Base-by-base conservation (phyloP, 2,113 vertebrate species). In the Platysteira castanea region DNA sequence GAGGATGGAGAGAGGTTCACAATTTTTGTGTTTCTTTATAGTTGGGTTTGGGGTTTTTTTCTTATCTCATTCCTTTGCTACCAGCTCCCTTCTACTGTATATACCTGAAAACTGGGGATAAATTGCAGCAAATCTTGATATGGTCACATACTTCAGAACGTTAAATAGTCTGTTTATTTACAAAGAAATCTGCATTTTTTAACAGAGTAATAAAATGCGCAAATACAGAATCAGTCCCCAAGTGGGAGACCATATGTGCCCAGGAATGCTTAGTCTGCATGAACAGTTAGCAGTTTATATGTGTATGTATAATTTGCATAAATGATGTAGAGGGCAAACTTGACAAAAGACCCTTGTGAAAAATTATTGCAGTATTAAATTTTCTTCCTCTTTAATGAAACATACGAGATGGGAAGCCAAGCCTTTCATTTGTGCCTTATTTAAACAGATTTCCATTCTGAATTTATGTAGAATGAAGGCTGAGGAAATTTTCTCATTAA, bases 41-140 rank as follows among this genome's bases (percentile, higher is more conserved):
- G 10, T 11, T 76, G 37, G 11, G 5, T 54, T 20, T 21, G n/a
- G 19, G 0, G 0, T 1, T 30, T 63, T 63, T 42, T 81, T 59
- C 19, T 87, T 47, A 33, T 23, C 44, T 30, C 7, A 9, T 83
- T 82, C 35, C 12, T 76, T 64, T 76, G n/a, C 24, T 90, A n/a
- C 42, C 21, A 39, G 17, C 5, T 79, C 8, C 12, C 22, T 87
- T 89, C 35, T 67, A 11, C 7, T 22, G 11, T 33, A 28, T 16
- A 31, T 73, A 61, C 21, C 4, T 82, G 53, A 37, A 87, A 87
- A 84, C 4, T 53, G 31, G 13, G 3, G 8, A 67, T 47, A 76
- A 85, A 85, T 83, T 71, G 24, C 52, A 84, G 21, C 30, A 67
- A 79, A 83, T 85, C n/a, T 46, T 87, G 24, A 54, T 46, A 28